Conservation (phyloP, 2,113 vertebrate genomes). For the Actinemys pallida region DNA sequence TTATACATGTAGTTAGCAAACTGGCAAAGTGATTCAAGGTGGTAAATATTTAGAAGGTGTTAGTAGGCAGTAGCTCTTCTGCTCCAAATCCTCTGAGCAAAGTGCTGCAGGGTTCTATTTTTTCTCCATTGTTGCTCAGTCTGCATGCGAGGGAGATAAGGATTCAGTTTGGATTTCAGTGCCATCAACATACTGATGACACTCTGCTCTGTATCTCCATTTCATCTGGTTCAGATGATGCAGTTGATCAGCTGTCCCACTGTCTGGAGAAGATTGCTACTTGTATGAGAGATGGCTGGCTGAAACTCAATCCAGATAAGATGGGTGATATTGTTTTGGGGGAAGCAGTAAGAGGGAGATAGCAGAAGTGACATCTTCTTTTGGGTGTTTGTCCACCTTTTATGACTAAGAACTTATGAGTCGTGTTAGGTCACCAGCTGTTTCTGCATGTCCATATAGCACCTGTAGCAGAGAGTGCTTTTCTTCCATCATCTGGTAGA, state of each 20-base stretch:
- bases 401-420: neutral
- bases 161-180: neutral
- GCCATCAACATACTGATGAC: neutral
- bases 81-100: neutral
- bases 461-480: neutral
- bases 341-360: neutral
- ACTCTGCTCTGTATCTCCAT: no score
- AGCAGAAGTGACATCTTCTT: neutral
- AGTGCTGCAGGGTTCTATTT: neutral
- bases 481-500: neutral
- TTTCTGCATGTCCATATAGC: neutral
- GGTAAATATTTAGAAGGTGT: neutral
- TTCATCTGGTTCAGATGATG: neutral
- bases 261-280: neutral
- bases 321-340: neutral
- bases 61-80: neutral
- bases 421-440: neutral
- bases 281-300: neutral
- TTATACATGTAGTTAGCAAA: neutral
- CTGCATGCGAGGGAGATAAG: neutral
- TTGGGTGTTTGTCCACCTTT: neutral
- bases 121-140: rapidly evolving
- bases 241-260: neutral
- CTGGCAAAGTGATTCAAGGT: neutral
- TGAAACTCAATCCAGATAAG: neutral